Percentiles rank a stretch among this genome's conserved stretches.
These are phyloP conservation scores for Mythimna loreyi DNA, from an alignment of 2,888 invertebrate species.

Conservation along the genomic window DNA sequence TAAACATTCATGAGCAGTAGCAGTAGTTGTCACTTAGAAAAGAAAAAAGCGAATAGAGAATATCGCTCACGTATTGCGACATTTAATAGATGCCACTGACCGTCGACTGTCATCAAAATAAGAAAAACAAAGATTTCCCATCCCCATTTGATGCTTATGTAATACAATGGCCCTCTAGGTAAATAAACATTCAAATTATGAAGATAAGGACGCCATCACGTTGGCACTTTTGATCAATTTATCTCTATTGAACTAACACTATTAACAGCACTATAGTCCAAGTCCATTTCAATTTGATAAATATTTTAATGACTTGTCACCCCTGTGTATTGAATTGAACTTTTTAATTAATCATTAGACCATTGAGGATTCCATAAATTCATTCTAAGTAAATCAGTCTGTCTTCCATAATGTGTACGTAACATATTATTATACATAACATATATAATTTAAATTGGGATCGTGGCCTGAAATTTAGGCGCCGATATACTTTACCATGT, in stretches of 20 bases:
- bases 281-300: constrained; percentile 2
- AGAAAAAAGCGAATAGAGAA: no score
- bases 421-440: constrained; percentile 38
- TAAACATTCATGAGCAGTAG: no score
- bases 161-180: constrained; percentile 5
- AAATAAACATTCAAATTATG: constrained; percentile 32
- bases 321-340: constrained; percentile 12
- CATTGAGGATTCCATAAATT: constrained; percentile 41
- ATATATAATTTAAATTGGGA: constrained; percentile 48
- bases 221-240: constrained; percentile 15
- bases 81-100: no score
- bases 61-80: no score
- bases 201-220: constrained; percentile 21
- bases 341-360: constrained; percentile 20
- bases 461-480: constrained; percentile 43
- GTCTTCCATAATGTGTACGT: constrained; percentile 78
- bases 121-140: no score
- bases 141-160: no score
- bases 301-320: constrained; percentile 21
- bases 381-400: constrained; percentile 71
- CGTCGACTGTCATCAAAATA: no score
- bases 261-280: constrained; percentile 17
- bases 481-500: constrained; percentile 38
- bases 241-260: constrained; percentile 10
- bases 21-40: no score